Evolutionary conservation across 2,113 vertebrate species (phyloP).

Genomic region (Perca flavescens): DNA sequence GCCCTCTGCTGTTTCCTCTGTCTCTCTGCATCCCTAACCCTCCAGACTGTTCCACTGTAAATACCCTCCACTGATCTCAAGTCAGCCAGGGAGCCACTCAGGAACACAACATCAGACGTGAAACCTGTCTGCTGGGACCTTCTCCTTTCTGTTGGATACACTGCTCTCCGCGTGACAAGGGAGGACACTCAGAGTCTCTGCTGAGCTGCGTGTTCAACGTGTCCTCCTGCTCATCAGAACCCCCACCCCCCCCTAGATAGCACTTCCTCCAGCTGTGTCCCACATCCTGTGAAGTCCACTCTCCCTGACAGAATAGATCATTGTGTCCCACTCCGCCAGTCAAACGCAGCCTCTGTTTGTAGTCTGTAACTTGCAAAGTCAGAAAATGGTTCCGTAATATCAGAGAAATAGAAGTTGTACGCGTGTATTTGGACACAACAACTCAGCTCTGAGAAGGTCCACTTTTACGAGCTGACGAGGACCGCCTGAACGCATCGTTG

Average conservation of each 20-base stretch:
- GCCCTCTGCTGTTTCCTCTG: conserved; percentile 12
- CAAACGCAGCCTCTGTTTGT: not conserved
- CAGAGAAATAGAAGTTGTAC: not conserved
- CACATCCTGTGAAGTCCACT: conserved; percentile 2
- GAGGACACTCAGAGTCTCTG: conserved; percentile 22
- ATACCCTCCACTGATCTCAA: conserved; percentile 64
- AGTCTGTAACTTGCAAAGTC: not conserved
- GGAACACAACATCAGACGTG: conserved; percentile 50
- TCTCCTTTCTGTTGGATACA: conserved; percentile 21
- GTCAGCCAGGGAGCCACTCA: conserved; percentile 64
- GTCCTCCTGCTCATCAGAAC: not conserved
- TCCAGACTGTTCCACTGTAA: conserved; percentile 55
- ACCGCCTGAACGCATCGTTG: conserved; percentile 6
- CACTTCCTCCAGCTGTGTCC: conserved; percentile 17
- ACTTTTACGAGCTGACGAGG: not conserved
- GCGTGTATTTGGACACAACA: conserved; percentile 12
- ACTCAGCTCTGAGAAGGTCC: not conserved
- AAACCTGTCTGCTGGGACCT: conserved; percentile 42
- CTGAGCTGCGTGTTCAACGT: conserved; percentile 11
- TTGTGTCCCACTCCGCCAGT: not conserved
- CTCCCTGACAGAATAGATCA: not conserved
- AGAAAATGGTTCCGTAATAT: not conserved
- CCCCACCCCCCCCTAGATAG: not conserved
- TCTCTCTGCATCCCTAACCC: conserved; percentile 19
- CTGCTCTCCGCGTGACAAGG: not conserved